Evolutionary conservation across 2,888 invertebrate genomes (phyloP).

Genomic region (Norana najaformis): DNA sequence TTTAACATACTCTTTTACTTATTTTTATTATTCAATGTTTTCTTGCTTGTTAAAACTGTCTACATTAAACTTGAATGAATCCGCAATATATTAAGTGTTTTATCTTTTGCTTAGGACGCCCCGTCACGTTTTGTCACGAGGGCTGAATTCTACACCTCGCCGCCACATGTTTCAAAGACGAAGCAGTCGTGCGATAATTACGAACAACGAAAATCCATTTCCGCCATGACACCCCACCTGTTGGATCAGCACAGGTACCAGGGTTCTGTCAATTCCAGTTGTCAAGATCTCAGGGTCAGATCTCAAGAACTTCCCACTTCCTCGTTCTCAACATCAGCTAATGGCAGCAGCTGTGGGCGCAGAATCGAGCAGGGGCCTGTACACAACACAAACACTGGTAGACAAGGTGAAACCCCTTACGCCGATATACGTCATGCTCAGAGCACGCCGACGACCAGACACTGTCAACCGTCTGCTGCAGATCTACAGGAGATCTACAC

Average conservation of each 20-base stretch:
- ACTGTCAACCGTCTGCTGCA: background rate
- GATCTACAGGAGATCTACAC: background rate
- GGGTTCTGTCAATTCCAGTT: background rate
- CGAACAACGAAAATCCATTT: background rate
- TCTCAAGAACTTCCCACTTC: background rate
- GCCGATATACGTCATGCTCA: background rate
- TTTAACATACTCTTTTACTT: background rate
- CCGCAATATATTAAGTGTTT: background rate
- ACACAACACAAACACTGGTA: background rate
- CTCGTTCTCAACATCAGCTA: background rate
- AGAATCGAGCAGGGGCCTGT: background rate
- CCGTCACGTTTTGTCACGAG: conserved; percentile 10
- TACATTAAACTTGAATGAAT: background rate
- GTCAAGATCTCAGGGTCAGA: background rate
- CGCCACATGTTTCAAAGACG: background rate
- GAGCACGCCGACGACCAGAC: background rate
- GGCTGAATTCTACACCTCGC: background rate
- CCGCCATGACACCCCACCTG: background rate
- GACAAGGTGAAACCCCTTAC: background rate
- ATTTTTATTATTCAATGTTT: background rate
- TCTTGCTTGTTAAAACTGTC: background rate
- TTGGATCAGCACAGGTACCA: background rate
- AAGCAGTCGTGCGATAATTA: background rate
- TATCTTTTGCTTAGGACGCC: background rate
- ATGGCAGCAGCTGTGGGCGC: background rate